These are phyloP conservation scores for Garra rufa DNA, from an alignment of 2,113 vertebrate species.

Conservation along the genomic window DNA sequence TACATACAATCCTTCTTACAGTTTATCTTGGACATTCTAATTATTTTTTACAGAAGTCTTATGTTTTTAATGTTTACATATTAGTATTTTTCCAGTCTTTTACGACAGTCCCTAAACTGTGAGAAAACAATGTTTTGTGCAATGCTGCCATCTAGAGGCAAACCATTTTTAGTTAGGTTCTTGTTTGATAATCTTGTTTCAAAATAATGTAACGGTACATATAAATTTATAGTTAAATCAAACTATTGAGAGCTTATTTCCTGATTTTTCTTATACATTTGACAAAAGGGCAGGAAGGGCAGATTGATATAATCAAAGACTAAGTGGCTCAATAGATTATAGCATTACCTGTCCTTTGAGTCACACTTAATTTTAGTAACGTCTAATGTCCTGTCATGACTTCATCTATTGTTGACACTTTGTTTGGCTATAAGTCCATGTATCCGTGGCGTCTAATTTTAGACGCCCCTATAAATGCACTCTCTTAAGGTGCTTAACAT, in stretches of 20 bases:
- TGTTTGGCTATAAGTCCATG: slow-evolving; percentile 4
- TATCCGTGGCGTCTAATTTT: slow-evolving; percentile 40
- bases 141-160: slow-evolving; percentile 29
- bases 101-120: not conserved
- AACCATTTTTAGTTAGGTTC: not conserved
- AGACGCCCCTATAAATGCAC: slow-evolving; percentile 30
- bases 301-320: slow-evolving; percentile 1
- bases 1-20: not conserved
- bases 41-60: not conserved
- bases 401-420: not conserved
- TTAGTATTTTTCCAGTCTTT: not conserved
- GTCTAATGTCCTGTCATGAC: not conserved
- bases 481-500: slow-evolving; percentile 47
- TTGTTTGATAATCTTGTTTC: not conserved
- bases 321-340: not conserved
- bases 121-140: not conserved
- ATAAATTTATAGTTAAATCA: not conserved
- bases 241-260: not conserved
- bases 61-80: not conserved
- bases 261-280: not conserved
- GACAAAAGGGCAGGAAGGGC: not conserved
- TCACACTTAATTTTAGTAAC: not conserved
- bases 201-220: slow-evolving; percentile 16
- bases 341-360: not conserved
- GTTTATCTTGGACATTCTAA: not conserved